These are phyloP conservation scores for Andinoacara biseriatus DNA, from an alignment of 2,113 vertebrate genomes.

Conservation along the genomic window DNA sequence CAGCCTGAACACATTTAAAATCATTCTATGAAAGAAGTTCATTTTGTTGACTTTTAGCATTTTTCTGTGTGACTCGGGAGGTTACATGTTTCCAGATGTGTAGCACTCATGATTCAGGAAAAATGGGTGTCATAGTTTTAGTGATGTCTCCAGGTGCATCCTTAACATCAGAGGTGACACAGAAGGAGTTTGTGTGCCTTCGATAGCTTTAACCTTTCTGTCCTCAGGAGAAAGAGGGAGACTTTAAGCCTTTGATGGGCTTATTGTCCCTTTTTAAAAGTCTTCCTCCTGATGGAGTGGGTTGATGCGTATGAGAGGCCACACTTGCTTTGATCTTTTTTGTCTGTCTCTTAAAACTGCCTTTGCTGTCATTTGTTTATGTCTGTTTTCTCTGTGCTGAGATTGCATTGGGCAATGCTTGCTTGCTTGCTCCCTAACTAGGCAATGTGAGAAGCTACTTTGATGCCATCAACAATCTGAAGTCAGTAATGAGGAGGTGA, in stretches of 20 bases:
- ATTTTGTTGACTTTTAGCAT: not conserved
- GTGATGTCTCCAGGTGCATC: conserved; percentile 16
- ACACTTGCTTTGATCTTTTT: conserved; percentile 65
- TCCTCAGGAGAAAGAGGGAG: conserved; percentile 22
- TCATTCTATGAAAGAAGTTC: not conserved
- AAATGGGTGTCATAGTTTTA: not conserved
- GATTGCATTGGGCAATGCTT: conserved; percentile 18
- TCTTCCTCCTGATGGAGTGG: conserved; percentile 36
- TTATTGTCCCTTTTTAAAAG: conserved; percentile 48
- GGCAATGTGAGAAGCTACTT: conserved; percentile 38
- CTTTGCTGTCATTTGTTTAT: conserved; percentile 21
- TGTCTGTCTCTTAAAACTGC: conserved; percentile 39
- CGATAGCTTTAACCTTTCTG: conserved; percentile 35
- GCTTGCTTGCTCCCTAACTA: conserved; percentile 1
- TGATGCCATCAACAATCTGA: conserved; percentile 54
- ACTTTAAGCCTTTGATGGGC: conserved; percentile 57
- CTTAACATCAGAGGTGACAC: conserved; percentile 40
- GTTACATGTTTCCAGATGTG: not conserved
- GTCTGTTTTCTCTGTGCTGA: conserved; percentile 12
- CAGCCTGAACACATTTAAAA: not conserved
- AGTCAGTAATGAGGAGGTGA: conserved; percentile 43
- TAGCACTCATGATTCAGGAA: not conserved
- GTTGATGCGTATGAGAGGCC: conserved; percentile 44
- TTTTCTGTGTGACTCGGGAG: not conserved
- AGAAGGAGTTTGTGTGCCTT: conserved; percentile 35